phyloP scores from a whole-genome alignment of 2,888 invertebrate genomes.

The Phengaris arion region DNA sequence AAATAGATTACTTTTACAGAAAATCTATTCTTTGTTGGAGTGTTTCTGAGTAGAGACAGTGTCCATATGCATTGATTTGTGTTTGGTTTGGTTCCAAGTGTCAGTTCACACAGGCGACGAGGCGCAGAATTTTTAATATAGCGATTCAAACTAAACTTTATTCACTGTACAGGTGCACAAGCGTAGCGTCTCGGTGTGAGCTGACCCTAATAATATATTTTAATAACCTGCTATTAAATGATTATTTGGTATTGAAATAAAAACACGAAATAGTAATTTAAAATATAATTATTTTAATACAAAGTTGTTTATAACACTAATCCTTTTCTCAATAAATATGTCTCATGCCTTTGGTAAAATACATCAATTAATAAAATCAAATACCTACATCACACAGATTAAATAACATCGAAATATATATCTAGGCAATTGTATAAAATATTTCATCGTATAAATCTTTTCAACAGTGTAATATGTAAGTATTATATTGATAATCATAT shows the following conservation, averaged over 20 bases:
- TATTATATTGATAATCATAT: constrained; percentile 55
- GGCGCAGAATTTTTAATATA: too few species aligned
- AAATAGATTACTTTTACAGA: too few species aligned
- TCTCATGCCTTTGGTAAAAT: constrained; percentile 62
- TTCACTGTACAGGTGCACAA: too few species aligned
- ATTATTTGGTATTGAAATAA: constrained; percentile 22
- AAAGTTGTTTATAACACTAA: constrained; percentile 61
- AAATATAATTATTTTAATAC: constrained; percentile 75
- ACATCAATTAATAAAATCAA: constrained; percentile 43
- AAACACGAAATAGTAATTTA: constrained; percentile 46
- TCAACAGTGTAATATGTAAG: constrained; percentile 50
- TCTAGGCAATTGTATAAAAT: constrained; percentile 49
- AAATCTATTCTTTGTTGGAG: too few species aligned
- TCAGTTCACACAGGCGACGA: too few species aligned
- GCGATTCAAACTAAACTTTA: too few species aligned
- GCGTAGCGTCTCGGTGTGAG: too few species aligned
- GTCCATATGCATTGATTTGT: too few species aligned
- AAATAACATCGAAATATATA: constrained; percentile 46
- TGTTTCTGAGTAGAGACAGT: too few species aligned
- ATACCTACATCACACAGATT: constrained; percentile 38
- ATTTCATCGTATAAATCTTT: constrained; percentile 52
- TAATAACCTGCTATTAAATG: too few species aligned
- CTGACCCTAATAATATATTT: too few species aligned
- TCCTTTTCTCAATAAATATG: constrained; percentile 62
- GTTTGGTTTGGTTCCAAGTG: too few species aligned